These are phyloP conservation scores for Osmerus eperlanus DNA, from an alignment of 2,113 vertebrate genomes.

Conservation along the genomic window DNA sequence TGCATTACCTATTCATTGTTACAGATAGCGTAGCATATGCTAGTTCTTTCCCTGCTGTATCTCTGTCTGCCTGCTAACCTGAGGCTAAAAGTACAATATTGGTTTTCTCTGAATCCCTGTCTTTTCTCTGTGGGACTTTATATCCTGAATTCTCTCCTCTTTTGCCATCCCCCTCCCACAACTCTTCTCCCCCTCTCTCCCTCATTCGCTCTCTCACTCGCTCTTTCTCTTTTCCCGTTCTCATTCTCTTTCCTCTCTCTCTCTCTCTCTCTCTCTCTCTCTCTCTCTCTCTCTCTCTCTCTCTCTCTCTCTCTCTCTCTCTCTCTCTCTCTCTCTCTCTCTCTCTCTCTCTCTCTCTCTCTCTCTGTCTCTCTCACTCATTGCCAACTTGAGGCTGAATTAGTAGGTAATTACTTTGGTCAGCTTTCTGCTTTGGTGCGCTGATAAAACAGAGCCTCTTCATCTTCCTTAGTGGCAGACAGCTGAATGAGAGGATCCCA, in stretches of 20 bases:
- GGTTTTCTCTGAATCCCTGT: constrained; percentile 11
- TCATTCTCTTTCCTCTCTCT: background rate
- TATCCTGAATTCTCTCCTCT: background rate
- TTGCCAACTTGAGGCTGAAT: constrained; percentile 48
- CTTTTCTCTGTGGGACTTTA: background rate
- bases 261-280: too few relatives aligned
- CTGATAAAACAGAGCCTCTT: constrained; percentile 50
- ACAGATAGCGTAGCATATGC: background rate
- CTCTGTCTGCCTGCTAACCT: background rate
- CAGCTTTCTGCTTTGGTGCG: constrained; percentile 46
- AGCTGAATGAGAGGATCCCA: constrained; percentile 43
- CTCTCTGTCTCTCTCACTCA: constrained; percentile 25
- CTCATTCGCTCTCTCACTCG: constrained; percentile 8
- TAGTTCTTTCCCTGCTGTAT: background rate
- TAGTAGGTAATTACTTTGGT: constrained; percentile 54
- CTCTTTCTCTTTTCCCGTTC: constrained; percentile 2
- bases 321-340: background rate
- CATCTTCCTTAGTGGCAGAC: constrained; percentile 32
- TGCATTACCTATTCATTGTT: constrained; percentile 8
- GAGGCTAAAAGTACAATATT: constrained; percentile 13
- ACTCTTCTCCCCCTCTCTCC: background rate
- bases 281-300: too few relatives aligned
- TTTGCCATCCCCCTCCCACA: background rate
- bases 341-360: constrained; percentile 12
- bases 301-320: background rate